Evolutionary conservation across 2,113 vertebrate genomes (phyloP), one percentile per base, ranked within the genome.

Genomic region (Lonchura striata): DNA sequence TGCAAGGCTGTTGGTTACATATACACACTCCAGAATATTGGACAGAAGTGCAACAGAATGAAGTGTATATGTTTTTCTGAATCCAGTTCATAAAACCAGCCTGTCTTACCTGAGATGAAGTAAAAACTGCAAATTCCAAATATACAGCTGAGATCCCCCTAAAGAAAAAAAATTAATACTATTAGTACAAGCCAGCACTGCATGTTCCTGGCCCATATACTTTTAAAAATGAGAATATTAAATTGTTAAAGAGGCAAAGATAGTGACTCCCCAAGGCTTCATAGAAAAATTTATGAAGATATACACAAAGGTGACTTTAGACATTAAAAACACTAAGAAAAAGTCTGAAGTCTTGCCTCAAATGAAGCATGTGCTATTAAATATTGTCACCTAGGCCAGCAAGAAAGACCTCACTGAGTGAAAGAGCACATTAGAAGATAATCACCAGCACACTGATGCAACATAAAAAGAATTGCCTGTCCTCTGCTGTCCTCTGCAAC

Each of bases 281-380:
- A 59, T 39, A 70, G 79, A 49, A 88, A 88, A 92, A 77, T 90
- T 22, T 74, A 59, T 50, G 42, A 86, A 92, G 76, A 70, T 82
- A 74, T 25, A 88, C 86, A 90, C 76, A 93, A 77, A 95, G 82
- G 76, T 96, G 94, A 95, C 87, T 94, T 95, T 85, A 92, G 84
- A 80, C 86, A 93, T 93, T 93, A 90, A 83, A 86, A 86, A 74
- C 28, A 59, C 86, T 70, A 54, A 86, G 82, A 74, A 91, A 88
- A 80, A 54, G 64, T 86, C 79, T 83, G 86, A 93, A 88, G 86
- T 72, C 63, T 86, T 74, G 53, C 64, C 86, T 93, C 76, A 86
- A 90, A 83, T 88, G 90, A 83, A 90, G 88, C 71, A 90, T 69
- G 50, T 90, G 52, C 88, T 92, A 52, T 95, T 70, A 86, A 88